phyloP scores from a whole-genome alignment of 2,888 invertebrate genomes.

The Bombylius discolor region DNA sequence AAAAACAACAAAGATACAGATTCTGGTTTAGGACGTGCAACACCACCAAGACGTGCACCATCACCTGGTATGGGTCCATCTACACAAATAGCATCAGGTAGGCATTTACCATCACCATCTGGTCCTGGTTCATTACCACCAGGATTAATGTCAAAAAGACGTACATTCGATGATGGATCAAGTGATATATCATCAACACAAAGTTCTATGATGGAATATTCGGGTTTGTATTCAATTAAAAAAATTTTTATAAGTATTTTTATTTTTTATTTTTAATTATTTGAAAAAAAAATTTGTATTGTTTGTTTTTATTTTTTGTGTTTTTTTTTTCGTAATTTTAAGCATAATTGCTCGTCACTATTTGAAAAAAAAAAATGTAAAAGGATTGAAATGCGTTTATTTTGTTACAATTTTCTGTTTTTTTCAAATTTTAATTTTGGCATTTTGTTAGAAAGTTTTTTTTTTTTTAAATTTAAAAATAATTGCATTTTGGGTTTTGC shows the following conservation, averaged over 20 bases:
- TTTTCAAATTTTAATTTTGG: too few relatives aligned
- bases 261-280: too few relatives aligned
- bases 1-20: slow-evolving; percentile 46
- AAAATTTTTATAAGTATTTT: too few relatives aligned
- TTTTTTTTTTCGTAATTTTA: too few relatives aligned
- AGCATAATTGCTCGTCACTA: too few relatives aligned
- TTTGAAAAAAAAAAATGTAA: not conserved
- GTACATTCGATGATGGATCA: slow-evolving; percentile 59
- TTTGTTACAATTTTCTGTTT: too few relatives aligned
- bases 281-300: too few relatives aligned
- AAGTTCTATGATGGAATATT: slow-evolving; percentile 78
- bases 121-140: slow-evolving; percentile 71
- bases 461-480: too few relatives aligned
- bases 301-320: too few relatives aligned
- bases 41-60: slow-evolving; percentile 74
- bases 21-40: slow-evolving; percentile 75
- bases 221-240: slow-evolving; percentile 43
- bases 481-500: too few relatives aligned
- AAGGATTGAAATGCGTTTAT: too few relatives aligned
- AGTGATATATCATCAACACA: slow-evolving; percentile 77
- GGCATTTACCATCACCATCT: slow-evolving; percentile 70
- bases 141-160: slow-evolving; percentile 58
- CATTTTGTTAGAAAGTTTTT: too few relatives aligned
- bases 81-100: slow-evolving; percentile 24
- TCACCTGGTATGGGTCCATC: slow-evolving; percentile 65